Evolutionary conservation across 30 jellyfish, hydroid and myxozoan species (phyloP), one percentile per base, ranked within the genome.

Genomic region (Nemopilema nomurai): DNA sequence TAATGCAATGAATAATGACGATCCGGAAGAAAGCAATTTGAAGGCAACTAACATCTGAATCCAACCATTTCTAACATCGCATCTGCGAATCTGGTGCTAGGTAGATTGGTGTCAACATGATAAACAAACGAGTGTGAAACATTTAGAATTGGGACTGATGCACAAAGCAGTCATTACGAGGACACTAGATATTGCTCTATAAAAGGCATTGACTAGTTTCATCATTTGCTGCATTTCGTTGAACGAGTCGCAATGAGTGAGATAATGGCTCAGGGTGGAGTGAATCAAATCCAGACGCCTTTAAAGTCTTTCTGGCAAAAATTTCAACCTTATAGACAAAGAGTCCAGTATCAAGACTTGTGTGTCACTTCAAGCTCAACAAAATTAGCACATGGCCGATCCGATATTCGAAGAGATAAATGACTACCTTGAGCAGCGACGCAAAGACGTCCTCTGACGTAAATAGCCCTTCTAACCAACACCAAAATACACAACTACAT

Each of bases 401-500:
- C 57, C 57, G 13, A 6, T 6, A 13, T 41, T 41, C 13, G 6
- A 41, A 3, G 57, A 41, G 57, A 41, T 41, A 6, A 41, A n/a
- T n/a, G 57, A 41, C 57, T 3, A 41, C 9, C 9, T 41, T 41
- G 6, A 41, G 57, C 57, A 3, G 13, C 13, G 57, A 41, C 13
- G 13, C 57, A 41, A 41, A 41, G 13, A 13, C 57, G 57, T 41
- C 9, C 57, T 41, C n/a, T n/a, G n/a, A n/a, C n/a, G n/a, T n/a
- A n/a, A n/a, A 41, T 13, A 41, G 9, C 9, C 57, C 57, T 41
- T 41, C 57, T 6, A 6, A 17, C 57, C 66, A 28, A 80, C 68
- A 65, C 81, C 63, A 25, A 0, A 78, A 53, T 80, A 64, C 89
- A 80, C 89, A 80, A 66, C 63, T 67, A 18, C 23, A 28, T 80